Conservation (phyloP, 2,888 invertebrate species). For the Drosophila rubida region DNA sequence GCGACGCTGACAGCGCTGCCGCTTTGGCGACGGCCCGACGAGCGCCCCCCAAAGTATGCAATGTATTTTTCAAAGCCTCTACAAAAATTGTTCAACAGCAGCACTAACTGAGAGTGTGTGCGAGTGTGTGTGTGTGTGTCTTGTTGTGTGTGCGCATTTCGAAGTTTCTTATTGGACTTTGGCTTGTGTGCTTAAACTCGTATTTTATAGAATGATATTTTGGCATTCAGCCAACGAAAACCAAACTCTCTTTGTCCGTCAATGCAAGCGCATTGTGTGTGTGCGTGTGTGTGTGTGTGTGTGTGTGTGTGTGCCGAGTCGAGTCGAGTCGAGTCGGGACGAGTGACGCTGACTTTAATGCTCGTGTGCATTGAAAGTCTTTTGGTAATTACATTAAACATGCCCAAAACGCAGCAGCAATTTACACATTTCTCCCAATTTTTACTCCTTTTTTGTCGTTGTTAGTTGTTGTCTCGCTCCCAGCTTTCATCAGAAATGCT, state of each 20-base stretch:
- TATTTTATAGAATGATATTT: constrained; percentile 80
- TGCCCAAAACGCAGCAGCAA: constrained; percentile 78
- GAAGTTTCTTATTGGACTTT: constrained; percentile 79
- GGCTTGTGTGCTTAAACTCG: constrained; percentile 74
- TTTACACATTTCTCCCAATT: constrained; percentile 63
- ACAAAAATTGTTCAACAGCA: constrained; percentile 27
- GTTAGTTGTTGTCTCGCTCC: background rate
- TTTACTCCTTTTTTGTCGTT: background rate
- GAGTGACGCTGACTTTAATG: constrained; percentile 58
- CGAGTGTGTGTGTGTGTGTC: constrained; percentile 19
- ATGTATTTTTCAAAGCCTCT: constrained; percentile 62
- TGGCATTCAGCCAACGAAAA: constrained; percentile 61
- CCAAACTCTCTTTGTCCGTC: constrained; percentile 5
- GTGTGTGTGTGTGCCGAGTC: constrained; percentile 26
- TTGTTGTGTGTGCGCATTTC: constrained; percentile 42
- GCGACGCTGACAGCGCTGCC: constrained; percentile 56
- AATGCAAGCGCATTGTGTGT: constrained; percentile 1
- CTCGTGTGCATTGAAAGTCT: constrained; percentile 74
- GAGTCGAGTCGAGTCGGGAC: background rate
- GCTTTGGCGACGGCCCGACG: constrained; percentile 51
- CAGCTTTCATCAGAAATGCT: background rate
- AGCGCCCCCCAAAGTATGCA: constrained; percentile 29
- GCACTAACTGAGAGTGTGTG: constrained; percentile 7
- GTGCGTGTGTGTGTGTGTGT: constrained; percentile 21
- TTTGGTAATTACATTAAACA: constrained; percentile 80